Conservation (phyloP, 2,797 vertebrate species). For the Trichosurus vulpecula region DNA sequence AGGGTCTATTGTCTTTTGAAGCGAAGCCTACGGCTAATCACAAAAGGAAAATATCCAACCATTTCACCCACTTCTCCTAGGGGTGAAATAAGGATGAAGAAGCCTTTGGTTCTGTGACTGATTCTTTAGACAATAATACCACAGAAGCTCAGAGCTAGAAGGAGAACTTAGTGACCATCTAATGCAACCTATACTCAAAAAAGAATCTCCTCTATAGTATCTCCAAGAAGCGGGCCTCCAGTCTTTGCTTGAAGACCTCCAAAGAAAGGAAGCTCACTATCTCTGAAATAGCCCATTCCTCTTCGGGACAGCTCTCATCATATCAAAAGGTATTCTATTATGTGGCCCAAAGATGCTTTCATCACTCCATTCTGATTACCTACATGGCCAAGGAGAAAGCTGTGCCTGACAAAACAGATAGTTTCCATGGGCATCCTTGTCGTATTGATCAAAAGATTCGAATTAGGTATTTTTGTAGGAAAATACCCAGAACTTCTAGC, state of each 20-base stretch:
- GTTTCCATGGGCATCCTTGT: neutral
- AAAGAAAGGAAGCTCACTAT: neutral
- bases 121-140: conserved; percentile 26
- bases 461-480: neutral
- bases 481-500: neutral
- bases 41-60: conserved; percentile 38
- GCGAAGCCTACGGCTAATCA: conserved; percentile 50
- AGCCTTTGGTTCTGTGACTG: conserved; percentile 41
- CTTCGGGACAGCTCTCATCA: neutral
- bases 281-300: neutral
- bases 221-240: neutral
- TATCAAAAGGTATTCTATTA: neutral
- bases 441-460: conserved; percentile 50
- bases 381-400: conserved; percentile 7
- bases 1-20: conserved; percentile 65
- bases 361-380: conserved; percentile 2
- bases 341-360: conserved; percentile 40
- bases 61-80: conserved; percentile 38
- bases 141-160: neutral
- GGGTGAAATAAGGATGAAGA: conserved; percentile 56
- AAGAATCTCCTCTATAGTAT: neutral
- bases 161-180: neutral
- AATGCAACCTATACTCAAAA: neutral
- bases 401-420: neutral
- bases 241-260: neutral